A percentile compares a stretch with the other conserved stretches of the same genome.
phyloP scores from a whole-genome alignment of 2,888 invertebrate species.

The Melieria crassipennis region DNA sequence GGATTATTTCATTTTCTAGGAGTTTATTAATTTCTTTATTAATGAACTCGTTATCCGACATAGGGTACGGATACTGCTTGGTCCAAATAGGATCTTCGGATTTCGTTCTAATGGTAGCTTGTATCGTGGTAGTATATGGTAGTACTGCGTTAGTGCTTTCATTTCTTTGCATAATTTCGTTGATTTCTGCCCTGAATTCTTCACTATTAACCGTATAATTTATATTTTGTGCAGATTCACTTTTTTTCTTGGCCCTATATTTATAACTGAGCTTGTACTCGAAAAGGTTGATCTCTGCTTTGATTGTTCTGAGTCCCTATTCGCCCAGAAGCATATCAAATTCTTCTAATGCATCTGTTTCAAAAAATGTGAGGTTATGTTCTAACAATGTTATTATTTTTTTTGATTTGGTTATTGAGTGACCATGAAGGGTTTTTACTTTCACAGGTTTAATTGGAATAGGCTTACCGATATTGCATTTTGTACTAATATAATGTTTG shows the following conservation, averaged over 20 bases:
- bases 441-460: slow-evolving; percentile 22
- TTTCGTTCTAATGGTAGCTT: slow-evolving; percentile 29
- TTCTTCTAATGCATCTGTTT: slow-evolving; percentile 20
- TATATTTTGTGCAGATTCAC: slow-evolving; percentile 14
- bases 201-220: slow-evolving; percentile 22
- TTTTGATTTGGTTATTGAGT: slow-evolving; percentile 10
- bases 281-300: slow-evolving; percentile 9
- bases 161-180: slow-evolving; percentile 23
- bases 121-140: slow-evolving; percentile 17
- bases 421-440: slow-evolving; percentile 19
- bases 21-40: slow-evolving; percentile 27
- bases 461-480: slow-evolving; percentile 6
- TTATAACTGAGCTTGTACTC: slow-evolving; percentile 8
- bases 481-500: slow-evolving; percentile 16
- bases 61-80: slow-evolving; percentile 34
- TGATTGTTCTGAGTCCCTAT: slow-evolving; percentile 7
- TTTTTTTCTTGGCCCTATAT: background rate
- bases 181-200: slow-evolving; percentile 17
- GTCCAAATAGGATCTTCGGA: slow-evolving; percentile 28
- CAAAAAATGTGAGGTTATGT: slow-evolving; percentile 19
- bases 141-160: slow-evolving; percentile 16
- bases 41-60: slow-evolving; percentile 28
- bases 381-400: background rate
- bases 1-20: slow-evolving; percentile 20
- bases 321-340: slow-evolving; percentile 17